Evolutionary conservation across 2,113 vertebrate genomes (phyloP), one percentile per base, ranked within the genome.

Genomic region (Sinocyclocheilus anophthalmus): DNA sequence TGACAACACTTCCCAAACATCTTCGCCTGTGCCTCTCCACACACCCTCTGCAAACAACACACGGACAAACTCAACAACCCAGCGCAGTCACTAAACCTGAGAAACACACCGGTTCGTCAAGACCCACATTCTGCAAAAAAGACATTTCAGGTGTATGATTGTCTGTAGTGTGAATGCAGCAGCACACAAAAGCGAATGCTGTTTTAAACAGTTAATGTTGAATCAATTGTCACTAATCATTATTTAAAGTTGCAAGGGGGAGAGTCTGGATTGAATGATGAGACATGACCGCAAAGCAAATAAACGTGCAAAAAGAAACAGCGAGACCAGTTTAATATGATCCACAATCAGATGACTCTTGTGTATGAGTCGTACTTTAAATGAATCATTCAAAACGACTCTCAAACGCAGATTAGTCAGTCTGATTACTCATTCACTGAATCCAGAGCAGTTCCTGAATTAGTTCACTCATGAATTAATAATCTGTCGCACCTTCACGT

Each of bases 1-100:
- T 97, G 96, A 92, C 97, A 99, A 87, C 96, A 99, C 81, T 97
- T 98, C 69, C 97, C 97, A 87, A 98, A 97, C 87, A 98, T 95
- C 92, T 96, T 97, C 81, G 95, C 96, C 91, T 97, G 97, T 84
- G 94, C 94, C 85, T 99, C 97, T 0, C 94, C 95, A 89, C 95
- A 96, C 69, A 94, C 93, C 91, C 95, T 97, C 97, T 99, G 93
- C 84, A 89, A 90, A 12, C 45, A 78, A 85, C 42, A 55, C 37
- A 65, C 57, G 16, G 0, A 55, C 33, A 76, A n/a, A 61, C 8
- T 33, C 20, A 70, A 30, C 16, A 80, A 67, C 55, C 39, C 18
- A 13, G 20, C 2, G 22, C 57, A 59, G 57, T 59, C 57, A 59
- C 57, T 11, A 61, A 22, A n/a, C 57, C 22, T 61, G 2, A 61